Evolutionary conservation across 2,797 vertebrate genomes (phyloP).

Genomic region (Leucoraja ocellata): DNA sequence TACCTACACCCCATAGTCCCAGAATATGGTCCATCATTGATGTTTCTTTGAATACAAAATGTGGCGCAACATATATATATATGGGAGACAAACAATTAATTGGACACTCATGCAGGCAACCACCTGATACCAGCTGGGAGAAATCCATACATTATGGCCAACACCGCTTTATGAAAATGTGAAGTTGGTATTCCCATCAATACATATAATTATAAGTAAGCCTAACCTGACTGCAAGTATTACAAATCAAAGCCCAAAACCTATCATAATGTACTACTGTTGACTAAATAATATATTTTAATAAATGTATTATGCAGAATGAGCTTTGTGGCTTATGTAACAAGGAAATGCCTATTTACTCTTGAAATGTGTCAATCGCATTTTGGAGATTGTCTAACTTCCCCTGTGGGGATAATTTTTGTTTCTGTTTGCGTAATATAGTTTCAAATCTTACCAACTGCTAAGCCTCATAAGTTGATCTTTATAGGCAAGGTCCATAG

Average conservation of each 20-base stretch:
- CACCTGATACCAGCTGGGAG: neutral
- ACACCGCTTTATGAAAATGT: neutral
- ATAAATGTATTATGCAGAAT: neutral
- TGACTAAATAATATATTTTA: neutral
- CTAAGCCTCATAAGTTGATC: neutral
- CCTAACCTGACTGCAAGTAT: neutral
- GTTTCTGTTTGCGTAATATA: neutral
- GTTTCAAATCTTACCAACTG: neutral
- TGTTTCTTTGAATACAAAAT: neutral
- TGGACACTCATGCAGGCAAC: neutral
- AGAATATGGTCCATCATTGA: too few species aligned
- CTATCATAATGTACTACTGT: neutral
- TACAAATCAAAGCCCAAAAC: neutral
- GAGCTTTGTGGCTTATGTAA: neutral
- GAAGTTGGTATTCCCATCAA: neutral
- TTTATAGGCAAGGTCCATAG: neutral
- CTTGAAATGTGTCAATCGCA: neutral
- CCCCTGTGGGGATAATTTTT: neutral
- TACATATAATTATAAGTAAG: neutral
- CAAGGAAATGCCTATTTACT: too few species aligned
- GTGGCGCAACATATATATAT: too few species aligned
- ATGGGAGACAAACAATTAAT: neutral
- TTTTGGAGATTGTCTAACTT: neutral
- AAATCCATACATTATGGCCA: neutral
- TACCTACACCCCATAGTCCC: too few species aligned